phyloP scores from a whole-genome alignment of 2,113 vertebrate species.

The Galemys pyrenaicus region DNA sequence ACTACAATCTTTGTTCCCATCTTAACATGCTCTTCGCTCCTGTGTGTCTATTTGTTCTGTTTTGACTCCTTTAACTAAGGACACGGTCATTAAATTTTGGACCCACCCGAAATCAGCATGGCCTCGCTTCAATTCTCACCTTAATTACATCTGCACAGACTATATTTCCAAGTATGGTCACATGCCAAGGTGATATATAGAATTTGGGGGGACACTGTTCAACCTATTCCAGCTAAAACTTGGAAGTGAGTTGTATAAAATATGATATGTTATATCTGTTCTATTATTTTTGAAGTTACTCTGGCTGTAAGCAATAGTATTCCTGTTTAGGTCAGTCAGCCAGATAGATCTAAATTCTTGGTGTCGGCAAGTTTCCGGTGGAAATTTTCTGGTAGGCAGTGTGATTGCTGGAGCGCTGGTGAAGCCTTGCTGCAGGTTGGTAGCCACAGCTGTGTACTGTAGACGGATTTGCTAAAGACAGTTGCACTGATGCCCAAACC shows the following conservation, averaged over 20 bases:
- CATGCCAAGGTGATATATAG: not conserved
- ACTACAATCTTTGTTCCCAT: not conserved
- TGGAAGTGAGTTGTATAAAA: not conserved
- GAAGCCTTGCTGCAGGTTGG: not conserved
- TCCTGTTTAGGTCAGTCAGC: not conserved
- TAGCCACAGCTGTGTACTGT: conserved; percentile 47
- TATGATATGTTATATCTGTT: not conserved
- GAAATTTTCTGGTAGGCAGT: not conserved
- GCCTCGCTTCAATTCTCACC: not conserved
- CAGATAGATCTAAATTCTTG: not conserved
- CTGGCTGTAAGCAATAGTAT: not conserved
- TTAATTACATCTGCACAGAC: not conserved
- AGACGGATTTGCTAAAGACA: conserved; percentile 58
- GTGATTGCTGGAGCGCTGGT: not conserved
- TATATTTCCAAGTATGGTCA: not conserved
- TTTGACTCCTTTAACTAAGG: not conserved
- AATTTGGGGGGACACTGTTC: not conserved
- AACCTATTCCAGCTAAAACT: not conserved
- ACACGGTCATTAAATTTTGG: not conserved
- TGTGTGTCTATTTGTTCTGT: not conserved
- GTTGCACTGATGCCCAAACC: conserved; percentile 28
- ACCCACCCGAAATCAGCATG: too few species aligned
- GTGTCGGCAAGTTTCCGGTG: not conserved
- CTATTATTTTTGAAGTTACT: not conserved
- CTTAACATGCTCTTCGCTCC: not conserved